Evolutionary conservation across 2,888 invertebrate species (phyloP), one percentile per base, ranked within the genome.

Genomic region (Aphodius sticticus): DNA sequence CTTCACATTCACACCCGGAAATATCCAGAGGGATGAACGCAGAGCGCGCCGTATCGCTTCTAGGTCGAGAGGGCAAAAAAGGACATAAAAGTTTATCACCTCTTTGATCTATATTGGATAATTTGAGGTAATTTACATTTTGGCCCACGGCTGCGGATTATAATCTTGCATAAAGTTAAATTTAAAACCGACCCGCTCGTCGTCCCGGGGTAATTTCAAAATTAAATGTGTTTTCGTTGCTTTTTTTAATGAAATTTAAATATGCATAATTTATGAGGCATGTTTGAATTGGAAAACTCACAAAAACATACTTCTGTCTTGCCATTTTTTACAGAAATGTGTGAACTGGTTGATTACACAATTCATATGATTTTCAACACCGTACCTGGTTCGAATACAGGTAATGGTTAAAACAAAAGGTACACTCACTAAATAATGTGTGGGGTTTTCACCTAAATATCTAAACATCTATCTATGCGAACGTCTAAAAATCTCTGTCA

Each of bases 21-120:
- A 53, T 53, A 53, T 53, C 53, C 26, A 5, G 53, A 53, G 53
- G 53, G 53, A 53, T 53, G 53, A 53, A 5, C 53, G 53, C 6
- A 12, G 7, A 53, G 53, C 2, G 53, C 12, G 53, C 3, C 53
- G 53, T 53, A 53, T 53, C 53, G 53, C 53, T 53, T 53, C 53
- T 53, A 53, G 53, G 53, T 53, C 53, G 53, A 53, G 53, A 53
- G 53, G 53, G 53, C 53, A 53, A 53, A 53, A 53, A 53, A 53
- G 53, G 53, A 53, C 53, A 53, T 53, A 53, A 53, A 53, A 53
- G 53, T 53, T 53, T 53, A 53, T 53, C 53, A 53, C 53, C 53
- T 53, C 53, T 53, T 53, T 53, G 53, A 53, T 53, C 53, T 53
- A 53, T 53, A 53, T 53, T 53, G 53, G 53, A 53, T 53, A 53